Evolutionary conservation across 2,888 invertebrate species (phyloP), one percentile per base, ranked within the genome.

Genomic region (Pseudoips prasinana): DNA sequence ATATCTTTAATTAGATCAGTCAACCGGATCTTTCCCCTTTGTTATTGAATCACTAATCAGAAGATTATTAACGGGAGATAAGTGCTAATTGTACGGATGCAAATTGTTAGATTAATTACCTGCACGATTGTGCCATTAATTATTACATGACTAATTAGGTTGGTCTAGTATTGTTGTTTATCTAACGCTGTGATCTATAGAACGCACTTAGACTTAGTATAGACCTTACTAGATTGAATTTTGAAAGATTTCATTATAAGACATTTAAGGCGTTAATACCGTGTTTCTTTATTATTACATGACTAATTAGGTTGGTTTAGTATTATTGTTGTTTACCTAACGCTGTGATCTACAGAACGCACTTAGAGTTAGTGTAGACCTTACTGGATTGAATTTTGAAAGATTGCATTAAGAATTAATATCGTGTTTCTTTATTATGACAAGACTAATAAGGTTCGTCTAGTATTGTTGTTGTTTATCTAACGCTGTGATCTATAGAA

Each of bases 21-120:
- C 11, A 28, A 50, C 30, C 33, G 39, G 28, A 45, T 45, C 50
- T 18, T 20, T n/a, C 20, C 20, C 4, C 20, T n/a, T 20, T 20
- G 20, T 20, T 20, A 20, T 5, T 19, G 22, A 39, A 31, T 50
- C 29, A 14, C 38, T 39, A 34, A 39, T 39, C 46, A 45, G 29
- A 39, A 39, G 49, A 32, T 33, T 34, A 31, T 46, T 37, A 34
- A 22, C 33, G 34, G 5, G 22, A 28, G 50, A 49, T 51, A 54
- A 54, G 30, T 18, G 31, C 25, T 51, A 32, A 39, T 48, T 34
- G 36, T 11, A 22, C 29, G 33, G 40, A 54, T 32, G 33, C 31
- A 25, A 49, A 45, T 53, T 39, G 39, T 51, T 37, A 33, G 17
- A 32, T 22, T 30, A 41, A 54, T 51, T 49, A 45, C 45, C 25